Conservation (phyloP, 2,888 invertebrate genomes). For the Griposia aprilina region DNA sequence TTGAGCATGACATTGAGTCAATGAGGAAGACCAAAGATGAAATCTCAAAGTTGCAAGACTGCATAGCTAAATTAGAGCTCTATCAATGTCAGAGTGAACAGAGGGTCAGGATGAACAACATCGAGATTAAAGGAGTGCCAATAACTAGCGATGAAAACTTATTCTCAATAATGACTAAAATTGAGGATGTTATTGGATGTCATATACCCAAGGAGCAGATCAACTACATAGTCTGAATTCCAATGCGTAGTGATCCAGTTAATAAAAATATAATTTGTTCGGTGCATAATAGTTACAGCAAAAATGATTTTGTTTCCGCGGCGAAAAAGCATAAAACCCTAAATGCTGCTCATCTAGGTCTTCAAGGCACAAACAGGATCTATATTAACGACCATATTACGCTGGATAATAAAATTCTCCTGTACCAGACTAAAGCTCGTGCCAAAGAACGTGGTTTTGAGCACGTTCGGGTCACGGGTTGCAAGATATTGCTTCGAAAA, state of each 20-base stretch:
- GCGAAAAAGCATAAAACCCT: background rate
- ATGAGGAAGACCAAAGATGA: background rate
- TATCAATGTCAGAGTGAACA: background rate
- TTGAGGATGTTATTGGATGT: background rate
- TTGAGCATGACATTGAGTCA: background rate
- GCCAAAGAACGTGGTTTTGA: background rate
- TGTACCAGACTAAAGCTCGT: too few relatives aligned
- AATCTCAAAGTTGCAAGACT: too few relatives aligned
- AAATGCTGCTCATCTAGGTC: too few relatives aligned
- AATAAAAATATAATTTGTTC: background rate
- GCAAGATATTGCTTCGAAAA: background rate
- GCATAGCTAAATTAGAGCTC: background rate
- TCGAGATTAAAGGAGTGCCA: background rate
- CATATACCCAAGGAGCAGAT: background rate
- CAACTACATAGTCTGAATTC: background rate
- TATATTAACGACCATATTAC: too few relatives aligned
- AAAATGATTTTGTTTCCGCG: background rate
- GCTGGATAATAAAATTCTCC: too few relatives aligned
- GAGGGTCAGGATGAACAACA: too few relatives aligned
- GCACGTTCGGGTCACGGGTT: background rate
- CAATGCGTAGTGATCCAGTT: background rate
- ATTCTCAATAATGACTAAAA: background rate
- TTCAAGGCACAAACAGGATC: too few relatives aligned
- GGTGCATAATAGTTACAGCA: background rate
- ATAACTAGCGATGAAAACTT: background rate